Base-by-base conservation (phyloP, 2,888 invertebrate genomes). In the Drosophila leonis region DNA sequence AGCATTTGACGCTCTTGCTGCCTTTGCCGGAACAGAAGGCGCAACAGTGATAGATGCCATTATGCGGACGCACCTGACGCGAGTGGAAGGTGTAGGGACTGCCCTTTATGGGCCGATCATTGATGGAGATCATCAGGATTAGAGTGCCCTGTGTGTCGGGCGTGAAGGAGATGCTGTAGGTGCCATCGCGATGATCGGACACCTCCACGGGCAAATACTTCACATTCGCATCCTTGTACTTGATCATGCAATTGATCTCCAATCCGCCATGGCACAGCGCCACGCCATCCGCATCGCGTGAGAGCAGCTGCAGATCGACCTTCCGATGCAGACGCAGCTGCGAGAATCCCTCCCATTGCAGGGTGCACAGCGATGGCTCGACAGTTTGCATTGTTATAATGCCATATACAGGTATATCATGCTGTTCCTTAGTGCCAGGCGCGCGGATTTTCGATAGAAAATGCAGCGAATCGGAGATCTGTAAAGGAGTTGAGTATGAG, bases 1-100 rank as follows among this genome's bases (percentile, higher is more conserved):
- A 96, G 92, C 97, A 97, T 46, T 92, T 93, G 0, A 95, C 95
- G 80, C 94, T 95, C 76, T 96, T 95, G 75, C 94, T 95, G 3
- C 97, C 97, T 12, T 96, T 96, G 72, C 96, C 96, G 0, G 97
- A 97, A 90, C 97, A 97, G 92, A 97, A 97, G 31, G 96, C 94
- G 91, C 97, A 97, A 90, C 97, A 97, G 92, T 97, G 97, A 93
- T 94, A 97, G 80, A 95, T 94, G 0, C 97, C 97, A 54, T 93
- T 94, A 91, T 97, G 97, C 0, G 95, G 94, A 55, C 94, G 94
- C 42, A 95, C 93, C 6, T 94, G 94, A n/a, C 95, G 94, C 0
- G 95, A 96, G 31, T 94, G 93, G 60, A 96, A 94, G 1, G 94
- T 93, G 90, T 95, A 96, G 8, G 96, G 96, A 90, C 95, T 96